Base-by-base conservation (phyloP, 2,888 invertebrate species). In the Drosophila phalerata region DNA sequence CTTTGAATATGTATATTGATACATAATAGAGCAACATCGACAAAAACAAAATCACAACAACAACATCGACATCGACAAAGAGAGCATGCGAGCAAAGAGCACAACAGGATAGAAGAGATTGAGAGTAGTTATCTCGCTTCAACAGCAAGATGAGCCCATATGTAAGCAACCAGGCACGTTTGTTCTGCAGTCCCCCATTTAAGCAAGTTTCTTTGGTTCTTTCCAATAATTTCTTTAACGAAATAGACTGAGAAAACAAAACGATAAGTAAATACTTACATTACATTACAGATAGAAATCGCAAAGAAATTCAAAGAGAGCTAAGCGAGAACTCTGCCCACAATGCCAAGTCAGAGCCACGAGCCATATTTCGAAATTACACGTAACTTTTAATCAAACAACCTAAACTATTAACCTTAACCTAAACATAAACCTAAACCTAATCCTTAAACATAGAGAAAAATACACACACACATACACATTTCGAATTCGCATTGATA, bases 191-290 rank as follows among this genome's bases (percentile, higher is more conserved):
- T 45, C 63, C 38, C 63, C 38, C 53, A 63, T 71, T 65, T 37
- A 28, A 60, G 49, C 42, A 57, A 19, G 34, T 56, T 55, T 70
- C 72, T 65, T 76, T 65, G 69, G 70, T 73, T 76, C 63, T 69
- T 62, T 77, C 68, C 74, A 78, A 64, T 77, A 68, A 55, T 70
- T 88, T 88, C 71, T 66, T 69, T 49, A 72, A 88, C 72, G 64
- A 89, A 91, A 91, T 91, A 91, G 91, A 91, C 91, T 91, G 91
- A 91, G 48, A 76, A 76, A 70, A 68, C 58, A 55, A 77, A 73
- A 76, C 17, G 51, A 62, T 62, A 77, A 86, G 66, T 77, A 73
- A 76, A 69, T 48, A 77, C 60, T 55, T 69, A 53, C 66, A 57
- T 28, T 9, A n/a, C 68, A 77, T 69, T 47, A 49, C 58, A 63